Conservation (phyloP, 2,797 vertebrate species). For the Clamator glandarius region DNA sequence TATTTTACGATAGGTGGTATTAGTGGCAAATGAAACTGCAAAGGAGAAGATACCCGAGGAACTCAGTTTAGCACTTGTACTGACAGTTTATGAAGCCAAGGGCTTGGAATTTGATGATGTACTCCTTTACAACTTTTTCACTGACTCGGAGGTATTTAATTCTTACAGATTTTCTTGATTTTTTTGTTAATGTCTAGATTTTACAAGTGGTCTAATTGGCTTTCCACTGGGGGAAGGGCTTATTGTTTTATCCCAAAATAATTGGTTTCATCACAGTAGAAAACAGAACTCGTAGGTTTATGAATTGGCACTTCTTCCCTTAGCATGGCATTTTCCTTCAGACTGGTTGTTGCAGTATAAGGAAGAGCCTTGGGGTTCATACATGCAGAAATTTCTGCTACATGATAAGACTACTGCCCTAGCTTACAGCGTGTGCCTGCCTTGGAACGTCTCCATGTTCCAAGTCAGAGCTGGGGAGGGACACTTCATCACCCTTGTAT, state of each 20-base stretch:
- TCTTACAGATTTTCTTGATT: not conserved
- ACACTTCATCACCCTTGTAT: not conserved
- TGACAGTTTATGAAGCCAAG: slow-evolving; percentile 85
- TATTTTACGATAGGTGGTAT: slow-evolving; percentile 74
- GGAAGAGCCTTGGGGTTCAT: not conserved
- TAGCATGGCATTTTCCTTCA: not conserved
- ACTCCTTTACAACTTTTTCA: slow-evolving; percentile 86
- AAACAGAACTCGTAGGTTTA: not conserved
- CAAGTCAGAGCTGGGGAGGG: not conserved
- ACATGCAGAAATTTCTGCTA: not conserved
- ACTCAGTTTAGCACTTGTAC: slow-evolving; percentile 81
- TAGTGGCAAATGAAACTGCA: slow-evolving; percentile 81
- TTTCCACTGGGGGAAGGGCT: not conserved
- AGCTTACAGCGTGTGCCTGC: not conserved
- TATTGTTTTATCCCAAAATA: not conserved
- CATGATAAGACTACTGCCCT: not conserved
- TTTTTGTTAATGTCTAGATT: not conserved
- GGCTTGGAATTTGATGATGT: slow-evolving; percentile 86
- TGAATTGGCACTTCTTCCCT: rapidly evolving
- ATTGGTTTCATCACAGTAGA: not conserved
- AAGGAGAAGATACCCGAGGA: slow-evolving; percentile 85
- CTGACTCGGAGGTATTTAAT: slow-evolving; percentile 82
- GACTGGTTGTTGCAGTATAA: not conserved
- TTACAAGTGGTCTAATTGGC: not conserved
- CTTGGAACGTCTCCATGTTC: not conserved